phyloP scores from a whole-genome alignment of 2,113 vertebrate species.

The Anhinga rufa region DNA sequence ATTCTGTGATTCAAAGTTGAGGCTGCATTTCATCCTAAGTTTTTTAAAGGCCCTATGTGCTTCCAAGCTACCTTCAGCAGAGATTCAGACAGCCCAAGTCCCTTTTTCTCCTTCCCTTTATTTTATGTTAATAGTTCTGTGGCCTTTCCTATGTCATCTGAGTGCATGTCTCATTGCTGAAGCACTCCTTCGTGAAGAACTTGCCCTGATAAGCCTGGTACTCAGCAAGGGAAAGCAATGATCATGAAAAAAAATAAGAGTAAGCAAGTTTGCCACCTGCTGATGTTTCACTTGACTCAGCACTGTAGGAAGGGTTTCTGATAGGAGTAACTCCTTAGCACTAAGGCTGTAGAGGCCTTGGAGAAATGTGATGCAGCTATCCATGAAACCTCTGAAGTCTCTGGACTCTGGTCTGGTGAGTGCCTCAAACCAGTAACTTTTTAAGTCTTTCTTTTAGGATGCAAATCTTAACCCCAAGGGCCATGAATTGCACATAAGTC shows the following conservation, averaged over 20 bases:
- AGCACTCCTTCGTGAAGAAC: background rate
- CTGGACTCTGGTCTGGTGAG: background rate
- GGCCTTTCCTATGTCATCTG: background rate
- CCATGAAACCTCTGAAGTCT: background rate
- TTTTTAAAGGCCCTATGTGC: background rate
- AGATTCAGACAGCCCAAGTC: background rate
- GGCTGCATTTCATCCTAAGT: background rate
- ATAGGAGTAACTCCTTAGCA: background rate
- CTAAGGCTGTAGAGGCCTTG: background rate
- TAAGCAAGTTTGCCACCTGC: constrained; percentile 29
- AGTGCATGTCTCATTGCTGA: background rate
- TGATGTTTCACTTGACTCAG: constrained; percentile 23
- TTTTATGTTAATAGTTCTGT: background rate
- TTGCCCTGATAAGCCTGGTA: background rate
- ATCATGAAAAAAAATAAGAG: background rate
- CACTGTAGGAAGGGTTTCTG: background rate
- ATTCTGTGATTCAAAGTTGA: background rate
- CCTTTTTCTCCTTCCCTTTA: background rate
- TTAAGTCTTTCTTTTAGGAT: constrained; percentile 49
- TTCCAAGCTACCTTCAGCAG: background rate
- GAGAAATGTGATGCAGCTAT: background rate
- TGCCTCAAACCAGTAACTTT: constrained; percentile 18
- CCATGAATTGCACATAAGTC: background rate
- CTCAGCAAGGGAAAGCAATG: background rate
- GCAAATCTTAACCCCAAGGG: constrained; percentile 48